A percentile compares a stretch with the other conserved stretches of the same genome.
phyloP scores from a whole-genome alignment of 1,140 invertebrate genomes.

The Plutomurus gul region DNA sequence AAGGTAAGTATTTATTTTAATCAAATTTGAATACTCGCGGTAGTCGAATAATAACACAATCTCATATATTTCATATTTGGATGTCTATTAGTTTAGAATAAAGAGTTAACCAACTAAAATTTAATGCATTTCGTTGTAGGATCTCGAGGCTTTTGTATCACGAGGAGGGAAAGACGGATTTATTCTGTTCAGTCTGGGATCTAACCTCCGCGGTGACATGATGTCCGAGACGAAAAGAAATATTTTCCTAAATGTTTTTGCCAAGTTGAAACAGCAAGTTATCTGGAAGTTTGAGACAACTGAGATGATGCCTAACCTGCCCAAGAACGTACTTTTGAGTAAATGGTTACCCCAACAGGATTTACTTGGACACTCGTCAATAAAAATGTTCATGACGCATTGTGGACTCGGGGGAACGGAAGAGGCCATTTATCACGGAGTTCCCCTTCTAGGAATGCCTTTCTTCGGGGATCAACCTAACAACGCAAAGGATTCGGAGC shows the following conservation, averaged over 20 bases:
- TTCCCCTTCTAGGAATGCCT: conserved; percentile 56
- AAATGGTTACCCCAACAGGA: conserved; percentile 73
- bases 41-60: too few relatives aligned
- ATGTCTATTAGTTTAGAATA: too few relatives aligned
- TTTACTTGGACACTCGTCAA: conserved; percentile 29
- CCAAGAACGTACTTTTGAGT: conserved; percentile 66
- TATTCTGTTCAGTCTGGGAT: conserved; percentile 73
- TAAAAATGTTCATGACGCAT: conserved; percentile 37
- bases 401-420: not conserved
- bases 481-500: conserved; percentile 55
- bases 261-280: conserved; percentile 64
- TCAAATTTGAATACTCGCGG: too few relatives aligned
- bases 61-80: too few relatives aligned
- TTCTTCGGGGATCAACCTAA: conserved; percentile 60
- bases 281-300: conserved; percentile 72
- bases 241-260: conserved; percentile 38
- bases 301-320: conserved; percentile 47
- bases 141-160: conserved; percentile 70
- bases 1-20: conserved; percentile 49
- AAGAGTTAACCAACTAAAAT: conserved; percentile 54
- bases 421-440: conserved; percentile 34
- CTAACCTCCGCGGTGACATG: conserved; percentile 8
- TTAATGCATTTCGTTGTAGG: conserved; percentile 54
- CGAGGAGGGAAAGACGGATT: conserved; percentile 66
- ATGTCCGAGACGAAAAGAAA: conserved; percentile 31